Base-by-base conservation (phyloP, 2,113 vertebrate genomes). In the Strigops habroptila region DNA sequence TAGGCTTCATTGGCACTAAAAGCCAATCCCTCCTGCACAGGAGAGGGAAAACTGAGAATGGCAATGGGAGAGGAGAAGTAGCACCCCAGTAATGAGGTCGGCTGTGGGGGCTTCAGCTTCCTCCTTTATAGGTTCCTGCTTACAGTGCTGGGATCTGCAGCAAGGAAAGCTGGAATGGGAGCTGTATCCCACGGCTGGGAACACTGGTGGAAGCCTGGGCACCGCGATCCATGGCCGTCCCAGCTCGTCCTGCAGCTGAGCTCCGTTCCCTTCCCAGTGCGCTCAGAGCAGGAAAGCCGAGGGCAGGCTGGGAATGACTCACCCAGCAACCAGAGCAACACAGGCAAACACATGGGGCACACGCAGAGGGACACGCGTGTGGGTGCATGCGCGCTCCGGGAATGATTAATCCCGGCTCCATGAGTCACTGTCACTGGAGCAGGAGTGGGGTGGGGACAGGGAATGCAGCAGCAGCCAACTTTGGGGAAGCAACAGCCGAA, bases 241-340 rank as follows among this genome's bases (percentile, higher is more conserved):
- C 35, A 2, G 55, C 76, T 48, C 60, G 2, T 43, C 46, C 79
- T 12, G 55, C 21, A 1, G 27, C 82, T 28, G 81, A 24, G 60
- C 79, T 39, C 25, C 0, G 1, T 37, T 37, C 6, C 8, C 76
- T 63, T 24, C 23, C 62, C 31, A 4, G 57, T 48, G 37, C 27
- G 2, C 35, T 12, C 59, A 25, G 31, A 1, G 33, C 69, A 48
- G 74, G 74, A 43, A 35, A 84, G 44, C 48, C 60, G 15, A 62
- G 1, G 75, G 94, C 92, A 63, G 73, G 41, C 64, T 11, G 89
- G 57, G 93, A 37, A 86, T 97, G 96, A 97, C 90, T 97, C 96
- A 96, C 90, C 0, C 91, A 10, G 93, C 92, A 83, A 91, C 96
- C 41, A 10, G 91, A 86, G 93, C 88, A 95, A 97, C 96, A 87